Evolutionary conservation across 2,888 invertebrate genomes (phyloP).

Genomic region (Eupithecia abbreviata): DNA sequence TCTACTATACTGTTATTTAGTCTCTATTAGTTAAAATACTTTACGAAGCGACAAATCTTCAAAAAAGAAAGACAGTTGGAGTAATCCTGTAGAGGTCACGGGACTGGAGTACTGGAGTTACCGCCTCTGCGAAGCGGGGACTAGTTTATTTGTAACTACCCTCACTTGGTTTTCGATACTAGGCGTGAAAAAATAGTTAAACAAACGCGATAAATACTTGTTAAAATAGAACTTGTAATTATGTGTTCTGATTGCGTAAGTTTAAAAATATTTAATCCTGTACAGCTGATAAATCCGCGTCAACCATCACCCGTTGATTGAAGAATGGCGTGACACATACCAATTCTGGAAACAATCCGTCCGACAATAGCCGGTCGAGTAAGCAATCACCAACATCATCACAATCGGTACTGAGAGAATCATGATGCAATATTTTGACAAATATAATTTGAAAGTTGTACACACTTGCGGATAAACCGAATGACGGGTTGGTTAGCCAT

Average conservation of each 20-base stretch:
- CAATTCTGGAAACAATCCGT: slow-evolving; percentile 39
- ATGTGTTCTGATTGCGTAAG: too few relatives aligned
- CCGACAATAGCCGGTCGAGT: slow-evolving; percentile 44
- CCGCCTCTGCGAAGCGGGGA: too few relatives aligned
- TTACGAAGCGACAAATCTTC: too few relatives aligned
- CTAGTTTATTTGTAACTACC: too few relatives aligned
- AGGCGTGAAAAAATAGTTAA: too few relatives aligned
- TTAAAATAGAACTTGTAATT: too few relatives aligned
- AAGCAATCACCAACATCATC: neutral
- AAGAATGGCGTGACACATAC: slow-evolving; percentile 47
- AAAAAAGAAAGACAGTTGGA: neutral
- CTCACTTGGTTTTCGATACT: too few relatives aligned
- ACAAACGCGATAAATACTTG: too few relatives aligned
- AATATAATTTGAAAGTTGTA: neutral
- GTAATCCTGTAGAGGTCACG: neutral
- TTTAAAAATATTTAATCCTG: neutral
- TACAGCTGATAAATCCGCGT: neutral
- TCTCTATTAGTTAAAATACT: too few relatives aligned
- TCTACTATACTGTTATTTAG: too few relatives aligned
- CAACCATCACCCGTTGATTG: slow-evolving; percentile 15
- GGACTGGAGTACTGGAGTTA: too few relatives aligned
- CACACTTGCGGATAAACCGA: neutral
- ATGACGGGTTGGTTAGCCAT: too few relatives aligned
- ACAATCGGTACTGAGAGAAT: slow-evolving; percentile 31
- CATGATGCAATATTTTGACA: slow-evolving; percentile 21